These are phyloP conservation scores for Enteromius anoplus DNA, from an alignment of 2,797 vertebrate genomes.

Conservation along the genomic window DNA sequence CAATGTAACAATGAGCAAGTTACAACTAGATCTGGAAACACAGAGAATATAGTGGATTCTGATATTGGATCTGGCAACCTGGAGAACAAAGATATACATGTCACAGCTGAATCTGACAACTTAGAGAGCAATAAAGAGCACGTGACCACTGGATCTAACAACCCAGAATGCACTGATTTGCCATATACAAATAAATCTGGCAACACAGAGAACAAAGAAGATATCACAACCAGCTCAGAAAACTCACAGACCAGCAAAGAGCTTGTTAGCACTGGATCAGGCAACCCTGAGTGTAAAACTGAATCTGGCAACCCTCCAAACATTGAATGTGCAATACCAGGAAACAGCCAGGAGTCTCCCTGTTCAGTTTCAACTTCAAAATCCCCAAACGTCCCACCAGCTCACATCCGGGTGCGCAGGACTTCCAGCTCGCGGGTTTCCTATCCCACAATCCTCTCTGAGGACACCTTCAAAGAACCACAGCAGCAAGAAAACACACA, in stretches of 20 bases:
- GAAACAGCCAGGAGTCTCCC: not conserved
- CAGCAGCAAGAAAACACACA: slow-evolving; percentile 40
- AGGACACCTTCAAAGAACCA: slow-evolving; percentile 73
- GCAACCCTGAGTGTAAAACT: slow-evolving; percentile 17
- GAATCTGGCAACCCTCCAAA: not conserved
- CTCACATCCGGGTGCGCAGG: slow-evolving; percentile 68
- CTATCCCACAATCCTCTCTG: slow-evolving; percentile 63
- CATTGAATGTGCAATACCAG: slow-evolving; percentile 21
- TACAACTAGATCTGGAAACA: not conserved
- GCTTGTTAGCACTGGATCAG: slow-evolving; percentile 9
- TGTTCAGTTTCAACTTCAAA: slow-evolving; percentile 37
- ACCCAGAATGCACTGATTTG: not conserved
- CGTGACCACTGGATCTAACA: slow-evolving; percentile 2
- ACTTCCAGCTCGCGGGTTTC: slow-evolving; percentile 65
- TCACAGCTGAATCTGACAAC: not conserved
- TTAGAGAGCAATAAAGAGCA: slow-evolving; percentile 1
- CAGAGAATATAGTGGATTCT: not conserved
- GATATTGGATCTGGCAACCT: not conserved
- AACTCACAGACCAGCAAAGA: slow-evolving; percentile 2
- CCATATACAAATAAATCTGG: not conserved
- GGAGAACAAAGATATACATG: not conserved
- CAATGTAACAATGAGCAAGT: not conserved
- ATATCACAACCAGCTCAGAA: not conserved
- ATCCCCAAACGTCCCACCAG: slow-evolving; percentile 51
- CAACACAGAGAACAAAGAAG: not conserved